phyloP scores from a whole-genome alignment of 2,797 vertebrate species.

The Myotis vivesi region DNA sequence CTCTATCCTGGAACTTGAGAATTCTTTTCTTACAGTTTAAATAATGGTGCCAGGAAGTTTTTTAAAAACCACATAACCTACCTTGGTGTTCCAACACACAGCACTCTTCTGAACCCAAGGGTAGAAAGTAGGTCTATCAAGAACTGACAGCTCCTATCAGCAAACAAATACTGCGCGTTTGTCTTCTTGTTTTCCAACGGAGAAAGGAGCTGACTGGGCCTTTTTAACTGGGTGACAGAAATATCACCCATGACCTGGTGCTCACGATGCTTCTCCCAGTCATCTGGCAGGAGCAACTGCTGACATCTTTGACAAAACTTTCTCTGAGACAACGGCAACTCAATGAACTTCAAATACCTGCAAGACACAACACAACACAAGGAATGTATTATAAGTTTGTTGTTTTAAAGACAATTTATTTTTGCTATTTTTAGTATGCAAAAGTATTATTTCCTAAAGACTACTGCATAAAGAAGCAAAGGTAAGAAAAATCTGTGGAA shows the following conservation, averaged over 20 bases:
- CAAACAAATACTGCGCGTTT: constrained; percentile 96
- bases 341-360: constrained; percentile 89
- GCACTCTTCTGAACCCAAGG: constrained; percentile 90
- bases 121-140: constrained; percentile 87
- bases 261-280: constrained; percentile 83
- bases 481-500: constrained; percentile 29
- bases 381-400: constrained; percentile 13
- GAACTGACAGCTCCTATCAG: constrained; percentile 92
- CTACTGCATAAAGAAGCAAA: neutral
- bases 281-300: constrained; percentile 87
- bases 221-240: constrained; percentile 84
- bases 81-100: constrained; percentile 96
- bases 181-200: constrained; percentile 96
- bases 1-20: neutral
- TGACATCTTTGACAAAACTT: constrained; percentile 94
- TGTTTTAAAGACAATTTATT: neutral
- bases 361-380: constrained; percentile 27
- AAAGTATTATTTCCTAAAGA: constrained; percentile 49
- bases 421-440: constrained; percentile 43
- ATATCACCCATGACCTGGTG: constrained; percentile 84
- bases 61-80: constrained; percentile 59
- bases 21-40: neutral
- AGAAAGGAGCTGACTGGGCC: constrained; percentile 90
- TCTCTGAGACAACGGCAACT: constrained; percentile 85
- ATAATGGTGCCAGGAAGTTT: neutral